Conservation (phyloP, 2,113 vertebrate species). For the Bubo scandiacus region DNA sequence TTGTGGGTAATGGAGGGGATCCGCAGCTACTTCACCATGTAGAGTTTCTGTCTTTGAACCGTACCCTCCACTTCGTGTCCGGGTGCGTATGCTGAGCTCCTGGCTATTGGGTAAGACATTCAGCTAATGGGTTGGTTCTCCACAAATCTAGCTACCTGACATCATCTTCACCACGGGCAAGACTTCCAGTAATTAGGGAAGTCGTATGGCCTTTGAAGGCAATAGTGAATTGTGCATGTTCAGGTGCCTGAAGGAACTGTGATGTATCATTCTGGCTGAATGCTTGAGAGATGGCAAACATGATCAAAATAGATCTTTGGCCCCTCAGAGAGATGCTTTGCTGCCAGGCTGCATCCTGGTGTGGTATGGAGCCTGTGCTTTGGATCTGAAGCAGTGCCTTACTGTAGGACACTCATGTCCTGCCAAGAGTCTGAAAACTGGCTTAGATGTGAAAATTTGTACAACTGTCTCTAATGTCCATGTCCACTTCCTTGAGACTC, state of each 20-base stretch:
- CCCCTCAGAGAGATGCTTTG: not conserved
- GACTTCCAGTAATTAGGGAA: not conserved
- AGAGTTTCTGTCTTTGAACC: not conserved
- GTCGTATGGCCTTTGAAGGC: not conserved
- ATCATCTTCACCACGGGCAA: too few relatives aligned
- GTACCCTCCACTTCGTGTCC: not conserved
- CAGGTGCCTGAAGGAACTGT: not conserved
- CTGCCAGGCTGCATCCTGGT: not conserved
- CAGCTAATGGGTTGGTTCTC: not conserved
- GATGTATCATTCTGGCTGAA: not conserved
- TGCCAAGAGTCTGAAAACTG: not conserved
- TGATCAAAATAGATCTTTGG: not conserved
- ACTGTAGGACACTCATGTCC: not conserved
- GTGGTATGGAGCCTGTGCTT: not conserved
- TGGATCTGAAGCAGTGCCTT: not conserved
- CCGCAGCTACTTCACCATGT: not conserved
- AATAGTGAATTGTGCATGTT: not conserved
- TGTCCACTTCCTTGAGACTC: not conserved
- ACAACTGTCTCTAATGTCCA: not conserved
- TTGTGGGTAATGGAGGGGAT: not conserved
- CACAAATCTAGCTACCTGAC: not conserved
- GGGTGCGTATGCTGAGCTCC: rapidly evolving
- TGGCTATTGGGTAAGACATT: not conserved
- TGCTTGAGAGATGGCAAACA: not conserved
- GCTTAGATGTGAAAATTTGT: not conserved